Evolutionary conservation across 2,888 invertebrate genomes (phyloP).

Genomic region (Ashinkailepas kermadecensis): DNA sequence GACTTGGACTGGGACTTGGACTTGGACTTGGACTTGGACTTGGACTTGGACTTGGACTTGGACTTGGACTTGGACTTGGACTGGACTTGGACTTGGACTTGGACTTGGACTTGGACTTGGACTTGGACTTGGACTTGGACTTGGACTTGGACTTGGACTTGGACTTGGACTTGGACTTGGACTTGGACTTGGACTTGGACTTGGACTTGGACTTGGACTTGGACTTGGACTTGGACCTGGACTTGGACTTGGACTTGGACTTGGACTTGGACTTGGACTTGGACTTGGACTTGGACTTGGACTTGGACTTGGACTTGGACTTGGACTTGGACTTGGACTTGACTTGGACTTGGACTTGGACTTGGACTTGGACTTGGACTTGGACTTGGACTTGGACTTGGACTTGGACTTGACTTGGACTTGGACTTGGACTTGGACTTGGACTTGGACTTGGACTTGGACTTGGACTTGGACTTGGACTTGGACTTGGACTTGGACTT

Average conservation of each 20-base stretch:
- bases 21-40: constrained; percentile 14
- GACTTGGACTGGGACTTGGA: too few species aligned
- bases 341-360: too few species aligned
- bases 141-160: constrained; percentile 14
- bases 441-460: constrained; percentile 10
- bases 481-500: constrained; percentile 14
- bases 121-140: constrained; percentile 14
- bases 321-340: constrained; percentile 14
- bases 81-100: constrained; percentile 14
- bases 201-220: constrained; percentile 14
- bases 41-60: constrained; percentile 14
- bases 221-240: constrained; percentile 14
- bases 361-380: constrained; percentile 14
- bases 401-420: too few species aligned
- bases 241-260: constrained; percentile 14
- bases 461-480: constrained; percentile 14
- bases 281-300: constrained; percentile 14
- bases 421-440: constrained; percentile 10
- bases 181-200: constrained; percentile 14
- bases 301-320: constrained; percentile 14
- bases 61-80: too few species aligned
- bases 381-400: constrained; percentile 14
- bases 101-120: constrained; percentile 10
- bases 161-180: constrained; percentile 14
- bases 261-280: constrained; percentile 14